Conservation (phyloP, 2,797 vertebrate genomes). For the Heteromormyrus szaboi region DNA sequence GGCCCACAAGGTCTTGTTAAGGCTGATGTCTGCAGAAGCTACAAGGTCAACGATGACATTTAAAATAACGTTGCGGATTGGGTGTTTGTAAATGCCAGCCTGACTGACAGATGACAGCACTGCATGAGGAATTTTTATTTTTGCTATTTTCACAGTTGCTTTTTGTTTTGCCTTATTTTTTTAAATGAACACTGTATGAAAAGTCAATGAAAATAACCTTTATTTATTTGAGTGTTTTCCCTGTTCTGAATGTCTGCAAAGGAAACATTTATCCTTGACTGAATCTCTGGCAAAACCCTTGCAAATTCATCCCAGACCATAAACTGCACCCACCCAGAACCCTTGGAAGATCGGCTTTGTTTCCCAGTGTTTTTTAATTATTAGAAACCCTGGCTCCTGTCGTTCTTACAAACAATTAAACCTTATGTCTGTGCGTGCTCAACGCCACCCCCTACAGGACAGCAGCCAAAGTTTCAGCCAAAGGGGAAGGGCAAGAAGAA, state of each 20-base stretch:
- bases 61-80: not conserved
- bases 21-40: not conserved
- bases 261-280: not conserved
- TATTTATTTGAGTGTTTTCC: not conserved
- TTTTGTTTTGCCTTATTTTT: not conserved
- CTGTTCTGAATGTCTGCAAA: not conserved
- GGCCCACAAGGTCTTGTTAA: not conserved
- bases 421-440: not conserved
- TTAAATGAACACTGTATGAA: not conserved
- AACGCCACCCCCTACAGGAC: not conserved
- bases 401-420: not conserved
- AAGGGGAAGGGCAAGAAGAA: not conserved
- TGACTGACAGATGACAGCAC: not conserved
- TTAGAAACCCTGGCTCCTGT: not conserved
- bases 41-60: slow-evolving; percentile 12
- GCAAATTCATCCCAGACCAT: not conserved
- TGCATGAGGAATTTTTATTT: not conserved
- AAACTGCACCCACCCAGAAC: not conserved
- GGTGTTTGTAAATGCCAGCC: not conserved
- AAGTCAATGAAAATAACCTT: not conserved
- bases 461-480: not conserved
- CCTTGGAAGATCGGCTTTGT: not conserved
- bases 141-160: not conserved
- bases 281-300: not conserved
- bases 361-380: not conserved